Percentiles rank a stretch among this genome's conserved stretches.
These are phyloP conservation scores for Scelioninae gen. 1 DNA, from an alignment of 2,888 invertebrate species.

Conservation along the genomic window DNA sequence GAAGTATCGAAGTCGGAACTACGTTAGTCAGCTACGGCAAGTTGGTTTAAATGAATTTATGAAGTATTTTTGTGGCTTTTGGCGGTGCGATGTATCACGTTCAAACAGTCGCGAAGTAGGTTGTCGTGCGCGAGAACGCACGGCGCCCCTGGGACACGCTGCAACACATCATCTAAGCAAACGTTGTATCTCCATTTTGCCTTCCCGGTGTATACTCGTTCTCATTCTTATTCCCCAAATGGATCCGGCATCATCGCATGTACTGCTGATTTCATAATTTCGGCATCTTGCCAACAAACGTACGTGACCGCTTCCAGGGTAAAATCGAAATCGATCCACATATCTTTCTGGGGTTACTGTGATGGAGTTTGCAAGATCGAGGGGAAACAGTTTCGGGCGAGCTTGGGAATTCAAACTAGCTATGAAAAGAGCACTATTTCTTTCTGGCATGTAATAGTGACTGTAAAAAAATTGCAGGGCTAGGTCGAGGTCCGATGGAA, in stretches of 20 bases:
- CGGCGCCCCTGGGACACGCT: conserved; percentile 46
- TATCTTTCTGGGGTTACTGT: conserved; percentile 70
- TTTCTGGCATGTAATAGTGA: conserved; percentile 2
- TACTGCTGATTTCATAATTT: conserved; percentile 83
- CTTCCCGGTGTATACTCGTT: conserved; percentile 15
- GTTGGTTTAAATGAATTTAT: conserved; percentile 51
- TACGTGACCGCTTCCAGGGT: conserved; percentile 78
- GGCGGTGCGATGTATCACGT: conserved; percentile 30
- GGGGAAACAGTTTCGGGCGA: conserved; percentile 47
- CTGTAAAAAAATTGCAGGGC: conserved; percentile 27
- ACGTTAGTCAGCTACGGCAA: conserved; percentile 35
- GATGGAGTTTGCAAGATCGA: conserved; percentile 56
- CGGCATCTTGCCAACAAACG: conserved; percentile 79
- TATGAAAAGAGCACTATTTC: conserved; percentile 47
- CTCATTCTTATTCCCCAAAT: conserved; percentile 53
- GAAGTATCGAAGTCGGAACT: conserved; percentile 50
- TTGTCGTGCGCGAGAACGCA: conserved; percentile 52
- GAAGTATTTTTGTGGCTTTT: conserved; percentile 31
- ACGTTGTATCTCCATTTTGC: conserved; percentile 58
- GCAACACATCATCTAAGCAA: conserved; percentile 55
- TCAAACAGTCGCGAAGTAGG: conserved; percentile 44
- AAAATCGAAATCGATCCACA: conserved; percentile 79
- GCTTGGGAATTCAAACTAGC: conserved; percentile 55
- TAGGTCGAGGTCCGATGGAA: conserved; percentile 24
- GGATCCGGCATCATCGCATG: conserved; percentile 74